Percentiles rank a stretch among this genome's conserved stretches.
phyloP scores from a whole-genome alignment of 2,113 vertebrate species.

The Caretta caretta region DNA sequence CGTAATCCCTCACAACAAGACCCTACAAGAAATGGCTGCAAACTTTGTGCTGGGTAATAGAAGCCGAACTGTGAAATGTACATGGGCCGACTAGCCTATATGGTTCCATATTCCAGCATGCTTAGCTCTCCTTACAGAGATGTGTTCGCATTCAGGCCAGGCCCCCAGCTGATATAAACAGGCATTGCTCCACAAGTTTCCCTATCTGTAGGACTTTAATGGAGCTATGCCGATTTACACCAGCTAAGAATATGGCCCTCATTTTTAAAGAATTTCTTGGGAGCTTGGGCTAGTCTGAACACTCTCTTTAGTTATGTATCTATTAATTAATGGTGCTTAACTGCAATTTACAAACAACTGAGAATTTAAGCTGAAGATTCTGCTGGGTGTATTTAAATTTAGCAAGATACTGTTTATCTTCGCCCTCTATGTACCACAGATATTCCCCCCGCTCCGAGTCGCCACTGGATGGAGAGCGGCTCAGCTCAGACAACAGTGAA shows the following conservation, averaged over 20 bases:
- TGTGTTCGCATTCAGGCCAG: neutral
- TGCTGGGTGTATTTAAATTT: neutral
- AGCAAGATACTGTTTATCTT: neutral
- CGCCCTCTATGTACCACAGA: neutral
- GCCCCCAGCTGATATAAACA: neutral
- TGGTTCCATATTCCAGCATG: neutral
- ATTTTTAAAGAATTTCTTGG: neutral
- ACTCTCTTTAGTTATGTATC: neutral
- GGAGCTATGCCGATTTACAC: neutral
- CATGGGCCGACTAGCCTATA: fast-evolving
- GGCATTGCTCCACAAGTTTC: neutral
- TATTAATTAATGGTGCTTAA: neutral
- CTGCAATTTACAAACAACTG: neutral
- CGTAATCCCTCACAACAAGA: neutral
- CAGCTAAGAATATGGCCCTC: neutral
- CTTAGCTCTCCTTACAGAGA: neutral
- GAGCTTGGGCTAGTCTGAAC: neutral
- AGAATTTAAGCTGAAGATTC: neutral
- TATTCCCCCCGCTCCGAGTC: neutral
- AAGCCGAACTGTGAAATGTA: neutral
- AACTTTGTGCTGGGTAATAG: neutral
- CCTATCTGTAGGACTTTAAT: neutral
- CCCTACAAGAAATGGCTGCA: neutral
- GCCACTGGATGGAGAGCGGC: neutral
- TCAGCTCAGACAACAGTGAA: neutral